Conservation (phyloP, 2,113 vertebrate species). For the Oryzias woworae region DNA sequence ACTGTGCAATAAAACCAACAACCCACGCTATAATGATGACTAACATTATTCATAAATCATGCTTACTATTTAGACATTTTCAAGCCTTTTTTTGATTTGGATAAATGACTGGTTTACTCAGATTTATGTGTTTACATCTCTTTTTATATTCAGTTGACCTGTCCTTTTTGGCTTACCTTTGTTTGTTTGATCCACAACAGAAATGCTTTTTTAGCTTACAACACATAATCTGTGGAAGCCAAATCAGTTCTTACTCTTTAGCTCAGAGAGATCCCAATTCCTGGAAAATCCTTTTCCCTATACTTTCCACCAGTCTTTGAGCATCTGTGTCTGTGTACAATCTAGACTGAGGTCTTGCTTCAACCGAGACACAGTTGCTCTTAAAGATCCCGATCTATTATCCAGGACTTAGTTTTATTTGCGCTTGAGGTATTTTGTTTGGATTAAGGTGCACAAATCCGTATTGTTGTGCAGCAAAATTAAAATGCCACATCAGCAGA, state of each 20-base stretch:
- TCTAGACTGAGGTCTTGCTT: not conserved
- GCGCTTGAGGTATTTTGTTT: constrained; percentile 15
- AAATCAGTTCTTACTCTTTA: not conserved
- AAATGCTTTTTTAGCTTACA: too few relatives aligned
- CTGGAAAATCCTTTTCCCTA: not conserved
- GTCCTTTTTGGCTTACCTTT: too few relatives aligned
- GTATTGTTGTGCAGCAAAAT: constrained; percentile 4
- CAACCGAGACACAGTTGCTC: constrained; percentile 3
- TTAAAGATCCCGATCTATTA: constrained; percentile 10
- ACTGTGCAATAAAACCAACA: too few relatives aligned
- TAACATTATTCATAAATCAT: too few relatives aligned
- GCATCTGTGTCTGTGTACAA: not conserved
- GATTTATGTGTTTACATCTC: too few relatives aligned
- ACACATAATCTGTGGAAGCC: too few relatives aligned
- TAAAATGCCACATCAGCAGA: constrained; percentile 47
- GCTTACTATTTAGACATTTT: too few relatives aligned
- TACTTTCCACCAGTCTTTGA: not conserved
- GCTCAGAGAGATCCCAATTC: not conserved
- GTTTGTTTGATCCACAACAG: too few relatives aligned
- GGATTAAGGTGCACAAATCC: not conserved
- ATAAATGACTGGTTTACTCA: too few relatives aligned
- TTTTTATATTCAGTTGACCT: too few relatives aligned
- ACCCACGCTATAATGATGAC: too few relatives aligned
- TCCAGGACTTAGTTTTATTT: constrained; percentile 15
- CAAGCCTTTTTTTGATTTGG: too few relatives aligned